A percentile compares a stretch with the other conserved stretches of the same genome.
Conservation (phyloP, 2,113 vertebrate genomes). For the Gobius niger region DNA sequence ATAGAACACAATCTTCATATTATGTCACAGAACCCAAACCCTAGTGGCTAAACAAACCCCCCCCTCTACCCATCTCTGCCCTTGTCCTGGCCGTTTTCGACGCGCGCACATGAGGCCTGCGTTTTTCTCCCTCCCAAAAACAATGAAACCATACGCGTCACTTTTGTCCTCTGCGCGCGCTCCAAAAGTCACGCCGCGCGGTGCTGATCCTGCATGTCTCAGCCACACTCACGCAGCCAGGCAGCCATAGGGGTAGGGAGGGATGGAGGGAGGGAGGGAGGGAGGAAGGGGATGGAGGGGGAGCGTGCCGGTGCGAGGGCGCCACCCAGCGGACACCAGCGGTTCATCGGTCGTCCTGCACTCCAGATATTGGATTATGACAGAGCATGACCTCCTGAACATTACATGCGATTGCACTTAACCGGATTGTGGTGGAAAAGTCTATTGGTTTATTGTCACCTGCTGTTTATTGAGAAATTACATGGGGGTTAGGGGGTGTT, state of each 20-base stretch:
- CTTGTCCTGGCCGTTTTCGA: background rate
- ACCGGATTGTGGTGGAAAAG: slow-evolving; percentile 40
- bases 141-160: slow-evolving; percentile 25
- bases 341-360: slow-evolving; percentile 18
- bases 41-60: too few species aligned
- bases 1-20: too few species aligned
- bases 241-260: too few species aligned
- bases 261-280: too few species aligned
- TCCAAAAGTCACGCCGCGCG: slow-evolving; percentile 21
- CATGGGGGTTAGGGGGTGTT: slow-evolving; percentile 36
- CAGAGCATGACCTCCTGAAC: slow-evolving; percentile 39
- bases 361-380: slow-evolving; percentile 60
- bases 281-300: slow-evolving; percentile 12
- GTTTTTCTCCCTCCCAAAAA: background rate
- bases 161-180: slow-evolving; percentile 17
- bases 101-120: background rate
- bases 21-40: too few species aligned
- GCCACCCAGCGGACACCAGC: slow-evolving; percentile 65
- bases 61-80: background rate
- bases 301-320: slow-evolving; percentile 50
- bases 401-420: slow-evolving; percentile 62
- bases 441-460: slow-evolving; percentile 52
- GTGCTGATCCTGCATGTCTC: slow-evolving; percentile 49
- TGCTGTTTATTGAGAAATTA: slow-evolving; percentile 45
- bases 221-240: slow-evolving; percentile 32